Evolutionary conservation across 2,888 invertebrate genomes (phyloP).

Genomic region (Trichopoda pennipes): DNA sequence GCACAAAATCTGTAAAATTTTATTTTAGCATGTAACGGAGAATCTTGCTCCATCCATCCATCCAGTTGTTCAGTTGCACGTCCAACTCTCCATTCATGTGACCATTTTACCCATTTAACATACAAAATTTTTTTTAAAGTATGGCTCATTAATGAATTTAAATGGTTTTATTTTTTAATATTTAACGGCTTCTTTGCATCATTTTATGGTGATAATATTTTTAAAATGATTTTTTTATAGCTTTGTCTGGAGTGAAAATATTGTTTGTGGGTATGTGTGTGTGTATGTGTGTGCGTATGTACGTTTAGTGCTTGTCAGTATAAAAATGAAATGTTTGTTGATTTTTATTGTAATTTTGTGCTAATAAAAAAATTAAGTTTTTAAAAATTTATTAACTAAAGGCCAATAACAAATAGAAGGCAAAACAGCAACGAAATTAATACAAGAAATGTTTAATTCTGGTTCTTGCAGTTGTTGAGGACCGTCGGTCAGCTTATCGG

Average conservation of each 20-base stretch:
- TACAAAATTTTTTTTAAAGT: conserved; percentile 69
- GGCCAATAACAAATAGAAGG: conserved; percentile 25
- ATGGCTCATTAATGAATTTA: conserved; percentile 81
- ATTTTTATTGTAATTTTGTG: conserved; percentile 44
- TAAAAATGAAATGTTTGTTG: conserved; percentile 64
- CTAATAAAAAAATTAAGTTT: conserved; percentile 57
- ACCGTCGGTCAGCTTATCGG: conserved; percentile 2
- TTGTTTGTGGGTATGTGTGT: neutral
- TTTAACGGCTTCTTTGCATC: conserved; percentile 80
- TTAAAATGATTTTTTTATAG: conserved; percentile 68
- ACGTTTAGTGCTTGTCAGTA: neutral
- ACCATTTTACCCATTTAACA: conserved; percentile 45
- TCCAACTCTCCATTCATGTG: conserved; percentile 47
- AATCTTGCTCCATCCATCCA: conserved; percentile 18
- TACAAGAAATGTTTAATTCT: conserved; percentile 53
- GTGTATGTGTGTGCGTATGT: neutral
- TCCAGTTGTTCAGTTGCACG: conserved; percentile 25
- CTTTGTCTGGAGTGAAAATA: conserved; percentile 4
- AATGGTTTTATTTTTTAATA: conserved; percentile 80
- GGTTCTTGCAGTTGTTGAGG: conserved; percentile 43
- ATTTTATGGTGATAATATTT: conserved; percentile 80
- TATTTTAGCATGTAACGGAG: conserved; percentile 38
- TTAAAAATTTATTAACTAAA: conserved; percentile 55
- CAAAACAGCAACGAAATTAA: conserved; percentile 24
- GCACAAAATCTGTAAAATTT: conserved; percentile 7